phyloP scores from a whole-genome alignment of 2,797 vertebrate species.

The Chiloscyllium punctatum region DNA sequence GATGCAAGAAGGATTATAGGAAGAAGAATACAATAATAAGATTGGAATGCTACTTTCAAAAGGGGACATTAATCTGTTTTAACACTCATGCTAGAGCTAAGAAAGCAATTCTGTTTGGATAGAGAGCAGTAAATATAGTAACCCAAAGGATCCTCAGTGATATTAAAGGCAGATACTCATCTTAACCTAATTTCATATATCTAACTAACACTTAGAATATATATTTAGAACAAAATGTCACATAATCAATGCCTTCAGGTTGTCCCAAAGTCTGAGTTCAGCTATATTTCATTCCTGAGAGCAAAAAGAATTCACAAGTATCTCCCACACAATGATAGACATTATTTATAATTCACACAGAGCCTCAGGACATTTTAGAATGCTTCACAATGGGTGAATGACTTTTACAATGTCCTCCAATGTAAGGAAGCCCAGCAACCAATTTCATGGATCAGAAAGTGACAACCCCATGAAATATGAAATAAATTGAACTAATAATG shows the following conservation, averaged over 20 bases:
- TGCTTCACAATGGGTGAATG: background rate
- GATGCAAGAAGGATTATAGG: background rate
- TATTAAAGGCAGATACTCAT: background rate
- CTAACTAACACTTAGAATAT: background rate
- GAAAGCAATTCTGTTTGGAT: background rate
- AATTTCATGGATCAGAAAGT: background rate
- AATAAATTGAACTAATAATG: background rate
- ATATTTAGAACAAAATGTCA: background rate
- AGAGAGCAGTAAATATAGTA: background rate
- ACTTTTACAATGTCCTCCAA: background rate
- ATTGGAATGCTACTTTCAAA: background rate
- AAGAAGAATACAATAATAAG: background rate
- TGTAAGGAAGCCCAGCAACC: background rate
- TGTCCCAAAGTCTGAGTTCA: background rate
- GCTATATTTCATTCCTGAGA: background rate
- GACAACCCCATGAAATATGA: background rate
- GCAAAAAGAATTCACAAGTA: background rate
- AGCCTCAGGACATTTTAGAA: background rate
- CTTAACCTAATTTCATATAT: constrained; percentile 10
- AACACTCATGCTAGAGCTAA: too few species aligned
- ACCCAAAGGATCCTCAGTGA: background rate
- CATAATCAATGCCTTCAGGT: background rate
- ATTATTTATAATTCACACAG: background rate
- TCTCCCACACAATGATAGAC: background rate
- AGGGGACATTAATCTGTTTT: background rate